These are phyloP conservation scores for Lophochroa leadbeateri DNA, from an alignment of 2,113 vertebrate genomes.

Conservation along the genomic window DNA sequence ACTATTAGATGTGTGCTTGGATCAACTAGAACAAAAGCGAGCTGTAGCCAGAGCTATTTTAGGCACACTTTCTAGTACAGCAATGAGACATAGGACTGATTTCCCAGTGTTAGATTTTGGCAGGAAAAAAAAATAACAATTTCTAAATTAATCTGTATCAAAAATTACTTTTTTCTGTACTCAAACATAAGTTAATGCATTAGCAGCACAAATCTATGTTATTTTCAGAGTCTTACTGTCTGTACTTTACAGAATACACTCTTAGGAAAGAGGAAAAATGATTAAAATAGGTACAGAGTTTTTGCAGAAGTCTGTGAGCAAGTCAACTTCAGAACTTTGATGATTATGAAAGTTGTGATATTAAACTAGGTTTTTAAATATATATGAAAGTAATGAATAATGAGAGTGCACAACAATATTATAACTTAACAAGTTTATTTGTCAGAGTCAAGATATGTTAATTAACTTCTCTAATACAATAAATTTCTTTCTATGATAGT, in stretches of 20 bases:
- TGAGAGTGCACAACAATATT: neutral
- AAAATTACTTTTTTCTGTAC: neutral
- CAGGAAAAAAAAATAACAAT: neutral
- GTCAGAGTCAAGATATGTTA: neutral
- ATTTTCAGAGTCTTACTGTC: neutral
- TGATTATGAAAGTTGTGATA: neutral
- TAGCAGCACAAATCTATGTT: neutral
- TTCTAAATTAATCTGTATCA: neutral
- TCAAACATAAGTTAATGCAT: neutral
- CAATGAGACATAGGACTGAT: neutral
- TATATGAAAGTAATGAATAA: neutral
- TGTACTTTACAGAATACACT: neutral
- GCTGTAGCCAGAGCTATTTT: neutral
- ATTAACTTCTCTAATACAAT: neutral
- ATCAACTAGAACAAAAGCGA: neutral
- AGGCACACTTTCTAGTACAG: neutral
- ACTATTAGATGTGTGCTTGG: accelerated
- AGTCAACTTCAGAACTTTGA: neutral
- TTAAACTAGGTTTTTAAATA: neutral
- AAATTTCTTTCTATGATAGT: neutral
- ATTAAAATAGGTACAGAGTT: neutral
- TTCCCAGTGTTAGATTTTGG: neutral
- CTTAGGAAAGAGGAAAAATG: neutral
- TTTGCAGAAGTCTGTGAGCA: neutral
- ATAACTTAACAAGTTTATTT: neutral